These are phyloP conservation scores for Musca vetustissima DNA, from an alignment of 1,140 invertebrate genomes.

Conservation along the genomic window DNA sequence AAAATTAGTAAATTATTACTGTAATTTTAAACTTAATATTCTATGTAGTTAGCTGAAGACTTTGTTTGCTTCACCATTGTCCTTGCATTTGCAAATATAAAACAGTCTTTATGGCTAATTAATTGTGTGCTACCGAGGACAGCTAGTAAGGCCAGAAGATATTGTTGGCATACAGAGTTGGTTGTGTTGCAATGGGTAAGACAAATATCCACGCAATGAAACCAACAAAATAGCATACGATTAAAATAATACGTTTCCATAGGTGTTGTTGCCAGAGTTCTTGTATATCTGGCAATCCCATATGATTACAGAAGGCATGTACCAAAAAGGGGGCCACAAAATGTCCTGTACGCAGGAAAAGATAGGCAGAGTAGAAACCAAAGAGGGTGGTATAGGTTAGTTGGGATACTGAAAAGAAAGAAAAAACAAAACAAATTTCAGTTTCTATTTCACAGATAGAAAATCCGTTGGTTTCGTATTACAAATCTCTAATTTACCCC, in stretches of 20 bases:
- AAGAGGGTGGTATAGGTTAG: slow-evolving; percentile 89
- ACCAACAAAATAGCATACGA: slow-evolving; percentile 73
- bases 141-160: slow-evolving; percentile 59
- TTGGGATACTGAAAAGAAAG: slow-evolving; percentile 74
- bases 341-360: slow-evolving; percentile 85
- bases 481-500: slow-evolving; percentile 27
- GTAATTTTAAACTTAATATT: not conserved
- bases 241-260: slow-evolving; percentile 65
- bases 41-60: not conserved
- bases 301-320: slow-evolving; percentile 94
- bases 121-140: not conserved
- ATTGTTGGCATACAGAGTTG: slow-evolving; percentile 74
- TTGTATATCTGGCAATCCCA: slow-evolving; percentile 89
- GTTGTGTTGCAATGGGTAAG: slow-evolving; percentile 76
- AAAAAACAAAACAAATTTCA: slow-evolving; percentile 29
- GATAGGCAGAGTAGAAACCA: slow-evolving; percentile 88
- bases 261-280: slow-evolving; percentile 73
- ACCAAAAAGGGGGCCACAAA: slow-evolving; percentile 84
- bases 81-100: too few relatives aligned
- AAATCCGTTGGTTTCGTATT: too few relatives aligned
- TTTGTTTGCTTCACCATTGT: not conserved
- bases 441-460: too few relatives aligned
- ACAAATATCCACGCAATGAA: slow-evolving; percentile 76
- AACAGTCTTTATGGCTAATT: too few relatives aligned
- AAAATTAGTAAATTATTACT: not conserved